Percentiles rank a stretch among this genome's conserved stretches.
phyloP scores from a whole-genome alignment of 2,113 vertebrate species.

The Pelecanoides urinatrix region DNA sequence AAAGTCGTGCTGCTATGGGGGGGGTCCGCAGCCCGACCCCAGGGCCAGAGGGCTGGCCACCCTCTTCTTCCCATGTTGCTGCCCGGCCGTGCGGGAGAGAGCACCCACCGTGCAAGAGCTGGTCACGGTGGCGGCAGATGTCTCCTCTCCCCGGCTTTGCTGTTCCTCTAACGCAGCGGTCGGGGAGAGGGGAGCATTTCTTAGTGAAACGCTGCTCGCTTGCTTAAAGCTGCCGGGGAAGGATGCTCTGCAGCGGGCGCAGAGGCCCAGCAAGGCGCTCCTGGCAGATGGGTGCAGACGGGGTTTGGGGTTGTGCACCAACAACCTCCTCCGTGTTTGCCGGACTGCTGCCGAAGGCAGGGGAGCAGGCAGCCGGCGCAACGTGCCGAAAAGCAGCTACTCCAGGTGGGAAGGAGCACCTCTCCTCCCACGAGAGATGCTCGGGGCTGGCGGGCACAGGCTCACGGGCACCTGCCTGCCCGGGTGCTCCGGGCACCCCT shows the following conservation, averaged over 20 bases:
- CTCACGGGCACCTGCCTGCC: background rate
- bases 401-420: background rate
- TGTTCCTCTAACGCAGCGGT: rapidly evolving
- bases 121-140: background rate
- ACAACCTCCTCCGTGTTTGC: background rate
- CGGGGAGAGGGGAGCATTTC: background rate
- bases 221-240: background rate
- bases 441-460: rapidly evolving
- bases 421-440: background rate
- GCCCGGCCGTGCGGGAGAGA: background rate
- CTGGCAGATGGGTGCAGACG: rapidly evolving
- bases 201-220: rapidly evolving
- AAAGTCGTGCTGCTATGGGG: too few relatives aligned
- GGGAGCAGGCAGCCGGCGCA: background rate
- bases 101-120: rapidly evolving
- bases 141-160: background rate
- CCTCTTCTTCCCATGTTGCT: background rate
- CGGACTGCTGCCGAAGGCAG: background rate
- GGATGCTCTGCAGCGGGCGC: rapidly evolving
- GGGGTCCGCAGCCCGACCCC: background rate
- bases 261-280: background rate
- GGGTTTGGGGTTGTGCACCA: background rate
- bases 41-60: background rate
- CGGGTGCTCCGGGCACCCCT: rapidly evolving
- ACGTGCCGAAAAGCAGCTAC: rapidly evolving